These are phyloP conservation scores for Frankliniella fusca DNA, from an alignment of 2,888 invertebrate genomes.

Conservation along the genomic window DNA sequence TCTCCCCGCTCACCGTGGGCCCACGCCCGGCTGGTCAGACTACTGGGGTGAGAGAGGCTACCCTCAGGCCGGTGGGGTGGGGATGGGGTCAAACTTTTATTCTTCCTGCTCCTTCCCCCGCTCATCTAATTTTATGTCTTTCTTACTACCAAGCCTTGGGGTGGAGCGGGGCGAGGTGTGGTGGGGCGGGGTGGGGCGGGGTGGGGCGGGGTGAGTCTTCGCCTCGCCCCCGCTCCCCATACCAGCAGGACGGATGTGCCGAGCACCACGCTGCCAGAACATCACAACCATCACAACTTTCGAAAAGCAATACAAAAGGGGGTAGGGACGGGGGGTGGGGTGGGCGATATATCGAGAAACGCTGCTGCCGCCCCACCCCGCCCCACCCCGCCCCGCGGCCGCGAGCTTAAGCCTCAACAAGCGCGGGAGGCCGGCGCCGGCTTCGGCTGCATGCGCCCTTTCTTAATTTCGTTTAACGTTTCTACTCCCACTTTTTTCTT, in stretches of 20 bases:
- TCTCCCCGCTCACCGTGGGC: too few species aligned
- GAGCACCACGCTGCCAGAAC: background rate
- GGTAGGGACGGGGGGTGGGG: background rate
- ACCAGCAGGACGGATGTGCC: background rate
- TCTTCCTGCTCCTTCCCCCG: background rate
- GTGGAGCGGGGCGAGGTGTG: background rate
- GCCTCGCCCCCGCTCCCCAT: background rate
- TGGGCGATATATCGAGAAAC: background rate
- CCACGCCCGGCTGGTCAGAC: too few species aligned
- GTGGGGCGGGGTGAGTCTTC: background rate
- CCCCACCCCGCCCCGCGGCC: too few species aligned
- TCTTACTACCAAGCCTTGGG: background rate
- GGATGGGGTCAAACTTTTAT: background rate
- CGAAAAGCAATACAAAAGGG: background rate
- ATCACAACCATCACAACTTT: constrained; percentile 10
- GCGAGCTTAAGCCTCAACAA: too few species aligned
- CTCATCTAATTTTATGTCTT: constrained; percentile 19
- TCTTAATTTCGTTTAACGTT: too few species aligned
- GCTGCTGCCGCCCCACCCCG: too few species aligned
- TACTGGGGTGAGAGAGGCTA: too few species aligned
- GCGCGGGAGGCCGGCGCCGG: too few species aligned
- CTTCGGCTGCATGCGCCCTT: too few species aligned
- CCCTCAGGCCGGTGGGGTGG: background rate
- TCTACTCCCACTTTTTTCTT: too few species aligned
- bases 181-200: background rate